A percentile compares a stretch with the other conserved stretches of the same genome.
These are phyloP conservation scores for Plecturocebus donacophilus DNA, from an alignment of 2,113 vertebrate species.

Conservation along the genomic window DNA sequence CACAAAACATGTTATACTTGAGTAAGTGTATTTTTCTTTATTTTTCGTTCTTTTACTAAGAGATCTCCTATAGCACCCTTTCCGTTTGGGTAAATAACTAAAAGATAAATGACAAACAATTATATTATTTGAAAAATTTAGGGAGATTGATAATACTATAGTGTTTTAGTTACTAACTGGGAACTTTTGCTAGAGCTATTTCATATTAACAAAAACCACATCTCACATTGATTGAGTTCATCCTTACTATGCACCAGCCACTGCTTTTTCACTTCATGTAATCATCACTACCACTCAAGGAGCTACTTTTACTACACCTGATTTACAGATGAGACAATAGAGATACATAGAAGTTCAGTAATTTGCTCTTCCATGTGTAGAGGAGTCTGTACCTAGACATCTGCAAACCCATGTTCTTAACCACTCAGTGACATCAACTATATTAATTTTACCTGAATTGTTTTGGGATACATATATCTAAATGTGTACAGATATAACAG, in stretches of 20 bases:
- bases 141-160: not conserved
- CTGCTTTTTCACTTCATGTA: not conserved
- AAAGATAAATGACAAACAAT: not conserved
- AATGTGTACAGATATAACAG: not conserved
- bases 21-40: not conserved
- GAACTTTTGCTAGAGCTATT: not conserved
- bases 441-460: not conserved
- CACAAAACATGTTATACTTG: not conserved
- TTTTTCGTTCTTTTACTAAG: not conserved
- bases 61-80: not conserved
- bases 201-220: not conserved
- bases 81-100: not conserved
- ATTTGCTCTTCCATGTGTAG: not conserved
- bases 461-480: not conserved
- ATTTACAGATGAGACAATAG: not conserved
- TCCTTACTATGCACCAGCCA: not conserved
- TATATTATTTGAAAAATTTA: not conserved
- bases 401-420: not conserved
- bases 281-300: not conserved
- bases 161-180: not conserved
- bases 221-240: not conserved
- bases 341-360: not conserved
- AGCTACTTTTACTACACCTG: not conserved
- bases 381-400: not conserved
- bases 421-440: not conserved